A percentile compares a stretch with the other conserved stretches of the same genome.
Evolutionary conservation across 2,797 vertebrate species (phyloP).

Genomic region (Fringilla coelebs): DNA sequence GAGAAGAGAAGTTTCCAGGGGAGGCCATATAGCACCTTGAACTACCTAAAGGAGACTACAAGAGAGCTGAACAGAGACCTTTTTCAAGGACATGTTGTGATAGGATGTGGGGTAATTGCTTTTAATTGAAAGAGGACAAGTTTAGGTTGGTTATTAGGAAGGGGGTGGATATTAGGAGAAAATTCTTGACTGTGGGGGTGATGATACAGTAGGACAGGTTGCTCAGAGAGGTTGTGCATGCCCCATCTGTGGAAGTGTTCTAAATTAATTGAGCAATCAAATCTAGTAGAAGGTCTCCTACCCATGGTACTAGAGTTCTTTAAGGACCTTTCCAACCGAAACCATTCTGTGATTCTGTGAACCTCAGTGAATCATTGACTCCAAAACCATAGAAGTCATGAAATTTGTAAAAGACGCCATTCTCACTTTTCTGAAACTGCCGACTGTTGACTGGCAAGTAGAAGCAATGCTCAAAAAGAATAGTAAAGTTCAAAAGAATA

Average conservation of each 20-base stretch:
- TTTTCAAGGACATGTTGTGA: not conserved
- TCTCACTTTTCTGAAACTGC: not conserved
- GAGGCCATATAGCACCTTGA: not conserved
- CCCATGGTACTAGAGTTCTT: not conserved
- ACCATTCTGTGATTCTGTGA: not conserved
- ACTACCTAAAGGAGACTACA: not conserved
- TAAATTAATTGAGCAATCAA: not conserved
- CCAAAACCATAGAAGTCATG: not conserved
- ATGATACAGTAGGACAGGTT: not conserved
- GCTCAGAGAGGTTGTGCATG: not conserved
- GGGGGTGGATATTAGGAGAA: not conserved
- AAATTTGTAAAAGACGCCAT: not conserved
- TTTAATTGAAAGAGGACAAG: not conserved
- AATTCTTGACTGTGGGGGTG: not conserved
- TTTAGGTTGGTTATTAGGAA: not conserved
- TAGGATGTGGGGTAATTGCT: not conserved
- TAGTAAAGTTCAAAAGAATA: not conserved
- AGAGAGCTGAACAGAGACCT: not conserved
- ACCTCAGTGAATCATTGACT: not conserved
- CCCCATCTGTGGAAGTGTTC: not conserved
- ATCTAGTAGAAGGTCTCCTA: not conserved
- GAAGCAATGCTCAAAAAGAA: not conserved
- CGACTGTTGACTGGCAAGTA: not conserved
- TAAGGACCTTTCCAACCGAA: not conserved
- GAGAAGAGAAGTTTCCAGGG: not conserved